Percentiles rank a stretch among this genome's conserved stretches.
phyloP scores from a whole-genome alignment of 2,888 invertebrate species.

The Acrobeloides nanus region DNA sequence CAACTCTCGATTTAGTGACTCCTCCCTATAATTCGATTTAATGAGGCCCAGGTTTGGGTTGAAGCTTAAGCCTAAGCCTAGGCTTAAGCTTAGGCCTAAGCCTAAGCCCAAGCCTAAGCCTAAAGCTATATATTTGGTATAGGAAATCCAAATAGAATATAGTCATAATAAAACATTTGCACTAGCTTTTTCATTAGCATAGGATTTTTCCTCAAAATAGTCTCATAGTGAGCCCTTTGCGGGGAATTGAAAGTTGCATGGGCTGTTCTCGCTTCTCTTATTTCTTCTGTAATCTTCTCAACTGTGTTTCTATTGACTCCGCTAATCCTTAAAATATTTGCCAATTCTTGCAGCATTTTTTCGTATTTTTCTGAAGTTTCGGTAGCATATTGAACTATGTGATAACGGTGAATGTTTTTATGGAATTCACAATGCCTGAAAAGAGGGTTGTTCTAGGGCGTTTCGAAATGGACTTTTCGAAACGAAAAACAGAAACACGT shows the following conservation, averaged over 20 bases:
- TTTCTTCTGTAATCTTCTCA: not conserved
- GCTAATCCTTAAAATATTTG: not conserved
- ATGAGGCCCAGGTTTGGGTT: no score
- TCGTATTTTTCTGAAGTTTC: not conserved
- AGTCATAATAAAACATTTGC: conserved; percentile 7
- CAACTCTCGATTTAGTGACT: no score
- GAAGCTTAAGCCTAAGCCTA: no score
- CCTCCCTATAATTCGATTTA: no score
- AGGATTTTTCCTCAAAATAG: not conserved
- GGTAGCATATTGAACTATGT: not conserved
- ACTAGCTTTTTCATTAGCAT: conserved; percentile 1
- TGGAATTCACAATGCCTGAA: conserved; percentile 16
- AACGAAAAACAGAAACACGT: no score
- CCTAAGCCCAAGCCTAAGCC: no score
- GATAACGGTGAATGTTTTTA: not conserved
- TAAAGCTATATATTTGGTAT: not conserved
- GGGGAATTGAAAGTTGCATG: not conserved
- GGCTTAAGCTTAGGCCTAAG: no score
- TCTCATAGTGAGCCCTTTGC: conserved; percentile 2
- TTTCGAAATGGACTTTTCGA: no score
- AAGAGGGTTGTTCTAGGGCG: no score
- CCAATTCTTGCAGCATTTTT: conserved; percentile 7
- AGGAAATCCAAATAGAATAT: conserved; percentile 4
- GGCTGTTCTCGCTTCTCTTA: not conserved
- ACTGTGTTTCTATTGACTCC: conserved; percentile 2